Percentiles rank a stretch among this genome's conserved stretches.
phyloP scores from a whole-genome alignment of 2,888 invertebrate genomes.

The Eilema caniola region DNA sequence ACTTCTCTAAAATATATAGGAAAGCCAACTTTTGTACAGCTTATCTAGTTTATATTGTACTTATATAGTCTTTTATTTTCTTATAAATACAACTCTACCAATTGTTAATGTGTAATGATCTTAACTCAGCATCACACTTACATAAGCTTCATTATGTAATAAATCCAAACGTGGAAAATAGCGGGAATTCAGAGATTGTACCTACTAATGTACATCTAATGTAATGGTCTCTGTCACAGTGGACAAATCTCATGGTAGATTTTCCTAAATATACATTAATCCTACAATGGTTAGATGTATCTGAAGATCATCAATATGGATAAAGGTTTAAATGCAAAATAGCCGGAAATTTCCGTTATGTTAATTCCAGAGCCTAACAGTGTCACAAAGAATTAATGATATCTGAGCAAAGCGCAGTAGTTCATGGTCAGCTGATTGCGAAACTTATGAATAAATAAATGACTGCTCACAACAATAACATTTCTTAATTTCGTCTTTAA shows the following conservation, averaged over 20 bases:
- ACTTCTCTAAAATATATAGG: not conserved
- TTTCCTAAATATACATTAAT: not conserved
- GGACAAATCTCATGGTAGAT: not conserved
- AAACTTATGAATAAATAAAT: slow-evolving; percentile 50
- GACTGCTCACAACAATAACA: slow-evolving; percentile 36
- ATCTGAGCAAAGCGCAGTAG: slow-evolving; percentile 52
- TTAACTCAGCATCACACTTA: not conserved
- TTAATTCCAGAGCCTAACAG: slow-evolving; percentile 48
- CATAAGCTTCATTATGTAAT: not conserved
- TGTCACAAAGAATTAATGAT: slow-evolving; percentile 57
- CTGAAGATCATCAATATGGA: not conserved
- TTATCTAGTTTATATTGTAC: not conserved
- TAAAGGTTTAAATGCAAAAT: slow-evolving; percentile 5
- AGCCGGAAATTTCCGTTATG: slow-evolving; percentile 60
- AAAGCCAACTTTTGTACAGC: not conserved
- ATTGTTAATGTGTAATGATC: not conserved
- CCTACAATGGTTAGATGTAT: not conserved
- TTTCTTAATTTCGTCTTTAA: slow-evolving; percentile 26
- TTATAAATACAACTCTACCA: not conserved
- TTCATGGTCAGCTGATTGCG: slow-evolving; percentile 60
- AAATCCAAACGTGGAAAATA: not conserved
- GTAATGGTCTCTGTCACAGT: not conserved
- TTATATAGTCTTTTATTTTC: not conserved
- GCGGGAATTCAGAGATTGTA: not conserved
- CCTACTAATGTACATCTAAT: not conserved